Base-by-base conservation (phyloP, 2,797 vertebrate species). In the Cyprinella venusta region DNA sequence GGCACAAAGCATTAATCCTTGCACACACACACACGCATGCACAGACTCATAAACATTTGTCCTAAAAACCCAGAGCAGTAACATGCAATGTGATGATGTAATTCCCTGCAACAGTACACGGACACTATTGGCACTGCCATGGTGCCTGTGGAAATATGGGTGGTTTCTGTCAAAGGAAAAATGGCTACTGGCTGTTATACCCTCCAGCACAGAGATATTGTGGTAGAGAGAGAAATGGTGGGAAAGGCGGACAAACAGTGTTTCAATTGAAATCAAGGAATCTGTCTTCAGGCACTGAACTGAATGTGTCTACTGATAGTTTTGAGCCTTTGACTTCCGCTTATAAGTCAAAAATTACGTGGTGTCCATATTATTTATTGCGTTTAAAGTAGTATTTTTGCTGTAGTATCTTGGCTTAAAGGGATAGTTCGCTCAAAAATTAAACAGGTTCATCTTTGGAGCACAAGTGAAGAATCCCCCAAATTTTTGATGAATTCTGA, bases 151-250 rank as follows among this genome's bases (percentile, higher is more conserved):
- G 70, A 88, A 82, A 81, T 86, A 84, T 65, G 76, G 85, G 88
- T 88, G 87, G 91, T 91, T 91, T 86, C 92, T 86, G 87, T 90
- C 90, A 90, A 89, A 88, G 89, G 89, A 90, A 87, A 48, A 67
- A 56, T 30, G 54, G 54, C 38, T 61, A 42, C 21, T 54, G 50
- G 54, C 68, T 36, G 19, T n/a, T 61, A 56, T 63, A 33, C 40
- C 79, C 68, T 71, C 40, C 26, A 4, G 68, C 79, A 50, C 40
- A 36, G 64, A 48, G 67, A 80, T 63, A 71, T 24, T 33, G 21
- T 72, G 40, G 6, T 45, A 16, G 30, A 80, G 36, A 45, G 76
- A 48, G 52, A 84, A 38, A 21, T 48, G 69, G 24, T 6, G 69
- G 79, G 76, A 63, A 50, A 80, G 50, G 42, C n/a, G 45, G 78